Evolutionary conservation across 2,113 vertebrate species (phyloP), one percentile per base, ranked within the genome.

Genomic region (Ictalurus furcatus): DNA sequence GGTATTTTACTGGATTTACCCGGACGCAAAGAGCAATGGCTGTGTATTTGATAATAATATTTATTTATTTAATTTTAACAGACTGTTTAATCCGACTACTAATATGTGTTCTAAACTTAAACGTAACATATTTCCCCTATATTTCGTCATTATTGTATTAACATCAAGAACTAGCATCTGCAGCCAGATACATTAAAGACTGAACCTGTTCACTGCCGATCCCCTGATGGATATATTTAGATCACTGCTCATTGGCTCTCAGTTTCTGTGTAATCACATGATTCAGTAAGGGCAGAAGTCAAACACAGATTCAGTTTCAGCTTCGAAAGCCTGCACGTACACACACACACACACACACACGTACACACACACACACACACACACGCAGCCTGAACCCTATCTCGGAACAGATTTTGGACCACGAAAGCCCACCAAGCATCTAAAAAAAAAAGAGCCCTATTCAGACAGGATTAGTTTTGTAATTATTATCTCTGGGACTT

Each of bases 251-350:
- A 82, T 34, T 54, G 78, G 78, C 52, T 81, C 52, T 83, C 19
- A 59, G 16, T 59, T 83, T 37, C 81, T 37, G 17, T 61, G 56
- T 37, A 84, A 84, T 84, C 82, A 84, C 82, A 84, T 84, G 82
- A 63, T 63, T 84, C 82, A 65, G 12, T 84, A 84, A 84, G 19
- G 58, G 2, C 34, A 63, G 56, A 37, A 61, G 58, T 61, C 30
- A 83, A 83, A 40, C 9, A 0, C 81, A 84, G 81, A 63, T 93
- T 93, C 93, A 89, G 59, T 93, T 94, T 95, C 94, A 96, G 93
- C 17, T 58, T 12, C n/a, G 23, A 79, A 71, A 56, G 13, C 28
- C 61, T 34, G 74, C 87, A 69, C 25, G 54, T 73, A 67, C 44
- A 37, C 78, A 54, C 59, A 17, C 34, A 12, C 73, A 19, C 87